Evolutionary conservation across 2,113 vertebrate species (phyloP).

Genomic region (Oceanites oceanicus): DNA sequence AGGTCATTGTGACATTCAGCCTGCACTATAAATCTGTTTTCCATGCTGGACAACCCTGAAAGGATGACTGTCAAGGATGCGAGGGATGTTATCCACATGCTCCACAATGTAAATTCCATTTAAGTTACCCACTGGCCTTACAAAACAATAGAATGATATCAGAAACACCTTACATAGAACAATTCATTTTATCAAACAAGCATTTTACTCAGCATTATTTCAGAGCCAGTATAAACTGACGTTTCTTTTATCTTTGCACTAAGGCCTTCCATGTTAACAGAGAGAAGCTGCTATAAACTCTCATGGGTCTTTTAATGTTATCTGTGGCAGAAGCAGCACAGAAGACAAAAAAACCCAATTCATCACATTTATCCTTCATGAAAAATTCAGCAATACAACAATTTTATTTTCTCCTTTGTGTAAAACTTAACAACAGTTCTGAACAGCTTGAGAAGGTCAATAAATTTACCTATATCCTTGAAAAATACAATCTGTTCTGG

Average conservation of each 20-base stretch:
- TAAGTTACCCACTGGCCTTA: background rate
- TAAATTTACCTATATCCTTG: background rate
- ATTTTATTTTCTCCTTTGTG: background rate
- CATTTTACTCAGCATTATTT: background rate
- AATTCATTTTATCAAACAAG: background rate
- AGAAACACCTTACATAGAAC: background rate
- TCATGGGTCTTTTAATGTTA: background rate
- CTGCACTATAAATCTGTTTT: background rate
- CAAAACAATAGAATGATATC: background rate
- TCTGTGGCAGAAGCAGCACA: background rate
- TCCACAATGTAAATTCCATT: background rate
- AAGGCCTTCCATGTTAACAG: background rate
- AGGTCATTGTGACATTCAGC: background rate
- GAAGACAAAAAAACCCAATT: background rate
- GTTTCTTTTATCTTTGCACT: background rate
- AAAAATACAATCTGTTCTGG: background rate
- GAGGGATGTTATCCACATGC: background rate
- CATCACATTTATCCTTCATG: background rate
- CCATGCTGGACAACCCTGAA: background rate
- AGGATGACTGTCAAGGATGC: background rate
- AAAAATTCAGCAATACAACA: background rate
- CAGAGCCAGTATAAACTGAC: background rate
- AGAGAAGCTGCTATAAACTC: background rate
- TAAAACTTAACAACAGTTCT: background rate
- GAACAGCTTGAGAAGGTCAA: background rate